Evolutionary conservation across 2,113 vertebrate genomes (phyloP).

Genomic region (Chaetura pelagica): DNA sequence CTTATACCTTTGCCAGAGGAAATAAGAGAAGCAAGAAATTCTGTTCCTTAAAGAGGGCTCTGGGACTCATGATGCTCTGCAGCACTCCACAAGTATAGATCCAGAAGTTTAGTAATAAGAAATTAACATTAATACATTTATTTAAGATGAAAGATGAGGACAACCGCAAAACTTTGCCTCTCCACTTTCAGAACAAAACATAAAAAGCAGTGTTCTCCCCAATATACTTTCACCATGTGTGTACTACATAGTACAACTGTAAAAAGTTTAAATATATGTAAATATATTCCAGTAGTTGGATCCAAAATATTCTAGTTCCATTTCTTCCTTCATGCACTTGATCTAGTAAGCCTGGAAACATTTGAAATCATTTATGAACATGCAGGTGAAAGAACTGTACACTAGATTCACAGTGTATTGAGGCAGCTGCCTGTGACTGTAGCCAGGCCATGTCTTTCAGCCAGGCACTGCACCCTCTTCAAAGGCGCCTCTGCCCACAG

Average conservation of each 20-base stretch:
- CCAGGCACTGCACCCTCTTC: not conserved
- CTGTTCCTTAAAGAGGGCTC: not conserved
- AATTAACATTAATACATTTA: not conserved
- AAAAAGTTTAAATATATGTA: not conserved
- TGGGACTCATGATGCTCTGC: not conserved
- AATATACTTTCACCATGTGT: not conserved
- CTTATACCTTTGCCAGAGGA: constrained; percentile 22
- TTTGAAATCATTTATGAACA: not conserved
- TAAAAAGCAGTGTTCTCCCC: not conserved
- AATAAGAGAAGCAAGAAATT: not conserved
- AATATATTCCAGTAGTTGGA: not conserved
- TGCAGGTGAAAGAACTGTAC: not conserved
- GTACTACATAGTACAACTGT: not conserved
- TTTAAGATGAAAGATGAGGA: not conserved
- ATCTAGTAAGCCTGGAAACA: not conserved
- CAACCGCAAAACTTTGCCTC: not conserved
- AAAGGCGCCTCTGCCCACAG: not conserved
- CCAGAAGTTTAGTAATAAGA: not conserved
- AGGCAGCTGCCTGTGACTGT: not conserved
- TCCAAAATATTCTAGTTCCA: not conserved
- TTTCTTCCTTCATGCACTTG: not conserved
- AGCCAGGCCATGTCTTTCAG: not conserved
- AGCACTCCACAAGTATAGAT: not conserved
- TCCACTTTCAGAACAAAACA: not conserved
- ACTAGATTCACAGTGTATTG: not conserved